Base-by-base conservation (phyloP, 2,888 invertebrate species). In the Macropis europaea region DNA sequence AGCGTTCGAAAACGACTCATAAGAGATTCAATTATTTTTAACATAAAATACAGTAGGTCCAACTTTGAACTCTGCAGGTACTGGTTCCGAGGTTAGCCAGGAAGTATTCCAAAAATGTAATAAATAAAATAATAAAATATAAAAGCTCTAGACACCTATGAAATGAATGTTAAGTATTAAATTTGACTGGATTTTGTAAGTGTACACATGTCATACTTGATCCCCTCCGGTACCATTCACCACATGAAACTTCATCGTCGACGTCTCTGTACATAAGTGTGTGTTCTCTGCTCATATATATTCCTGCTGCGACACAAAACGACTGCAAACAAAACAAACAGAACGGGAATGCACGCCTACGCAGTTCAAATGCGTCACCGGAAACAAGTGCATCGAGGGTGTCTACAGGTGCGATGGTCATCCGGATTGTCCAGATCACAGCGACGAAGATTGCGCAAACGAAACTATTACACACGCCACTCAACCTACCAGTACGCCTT, bases 291-390 rank as follows among this genome's bases (percentile, higher is more conserved):
- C 79, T 64, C 81, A 70, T 79, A 71, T 80, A 69, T 60, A 54
- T 34, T 40, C 66, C 40, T 63, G 80, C 77, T 73, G 76, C 69
- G 75, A 68, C 61, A 80, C 73, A 72, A n/a, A 57, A 72, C 69
- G 52, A 69, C 38, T 52, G 59, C 69, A 54, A 56, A 60, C 67
- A 47, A 61, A 71, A 76, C 77, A 82, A 82, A 84, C 88, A 89
- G 89, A 86, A 67, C 90, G 86, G 85, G 87, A 87, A 66, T 92
- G 93, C 87, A 87, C 87, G 56, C 85, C 89, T 50, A 90, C 90
- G 81, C 90, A 92, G 86, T 92, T 92, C 91, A 91, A 90, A 82
- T 93, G 93, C 89, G 86, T 86, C 76, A 91, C 91, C 81, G 90
- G 90, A 73, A 90, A 90, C 81, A 90, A 87, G 76, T 92, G 92